Conservation (phyloP, 2,113 vertebrate species). For the Pelmatolapia mariae region DNA sequence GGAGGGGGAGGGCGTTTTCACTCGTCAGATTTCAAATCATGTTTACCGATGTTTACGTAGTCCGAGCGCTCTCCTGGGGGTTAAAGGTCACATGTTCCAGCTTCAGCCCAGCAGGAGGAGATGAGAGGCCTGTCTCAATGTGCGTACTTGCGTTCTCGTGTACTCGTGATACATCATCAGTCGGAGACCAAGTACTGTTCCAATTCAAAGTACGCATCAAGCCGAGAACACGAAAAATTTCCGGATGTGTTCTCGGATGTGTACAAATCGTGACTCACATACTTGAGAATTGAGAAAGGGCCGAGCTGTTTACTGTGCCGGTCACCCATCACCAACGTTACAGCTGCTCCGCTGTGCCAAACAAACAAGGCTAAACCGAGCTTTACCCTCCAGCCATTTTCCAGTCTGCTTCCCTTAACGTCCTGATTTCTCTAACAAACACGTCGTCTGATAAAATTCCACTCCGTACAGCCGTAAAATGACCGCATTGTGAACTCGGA, state of each 20-base stretch:
- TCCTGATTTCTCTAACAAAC: neutral
- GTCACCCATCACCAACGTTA: neutral
- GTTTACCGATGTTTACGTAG: neutral
- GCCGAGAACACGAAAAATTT: too few relatives aligned
- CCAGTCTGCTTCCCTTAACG: neutral
- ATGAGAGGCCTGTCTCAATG: neutral
- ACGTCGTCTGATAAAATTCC: neutral
- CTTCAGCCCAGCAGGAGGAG: neutral
- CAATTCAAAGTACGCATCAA: too few relatives aligned
- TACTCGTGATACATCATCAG: too few relatives aligned
- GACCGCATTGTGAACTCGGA: neutral
- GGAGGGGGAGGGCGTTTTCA: neutral
- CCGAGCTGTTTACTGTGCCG: neutral
- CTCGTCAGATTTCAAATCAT: rapidly evolving
- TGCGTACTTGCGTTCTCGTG: too few relatives aligned
- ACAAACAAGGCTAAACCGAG: neutral
- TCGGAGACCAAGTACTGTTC: too few relatives aligned
- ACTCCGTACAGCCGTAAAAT: neutral
- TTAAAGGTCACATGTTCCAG: neutral
- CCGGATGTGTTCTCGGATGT: too few relatives aligned
- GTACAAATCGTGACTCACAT: too few relatives aligned
- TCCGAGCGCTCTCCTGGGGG: neutral
- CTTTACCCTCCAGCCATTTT: neutral
- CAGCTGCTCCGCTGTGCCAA: neutral
- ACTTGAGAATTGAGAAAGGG: too few relatives aligned